Conservation (phyloP, 1,140 invertebrate genomes). For the Archegozetes longisetosus region DNA sequence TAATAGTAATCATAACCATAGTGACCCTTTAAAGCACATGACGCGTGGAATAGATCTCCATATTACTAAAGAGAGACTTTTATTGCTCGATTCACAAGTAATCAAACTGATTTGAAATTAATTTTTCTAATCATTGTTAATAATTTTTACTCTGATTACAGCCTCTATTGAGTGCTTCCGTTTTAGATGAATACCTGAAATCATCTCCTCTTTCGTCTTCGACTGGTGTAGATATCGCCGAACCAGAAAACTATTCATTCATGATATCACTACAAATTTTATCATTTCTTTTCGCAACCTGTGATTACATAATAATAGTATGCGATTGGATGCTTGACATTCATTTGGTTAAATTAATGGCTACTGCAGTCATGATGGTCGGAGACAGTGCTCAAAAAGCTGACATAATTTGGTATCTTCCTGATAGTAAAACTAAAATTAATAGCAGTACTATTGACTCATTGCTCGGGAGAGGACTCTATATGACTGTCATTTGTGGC, state of each 20-base stretch:
- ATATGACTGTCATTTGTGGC: neutral
- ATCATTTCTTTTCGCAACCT: conserved; percentile 15
- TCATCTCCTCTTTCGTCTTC: neutral
- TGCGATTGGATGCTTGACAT: conserved; percentile 16
- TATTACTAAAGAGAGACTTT: conserved; percentile 15
- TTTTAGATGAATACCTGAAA: conserved; percentile 16
- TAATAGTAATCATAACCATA: neutral
- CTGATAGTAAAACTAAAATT: neutral
- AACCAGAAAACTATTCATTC: conserved; percentile 14
- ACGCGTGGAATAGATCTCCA: conserved; percentile 18
- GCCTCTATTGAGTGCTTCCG: conserved; percentile 16
- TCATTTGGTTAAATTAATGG: conserved; percentile 17
- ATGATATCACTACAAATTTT: conserved; percentile 18
- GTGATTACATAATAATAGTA: conserved; percentile 17
- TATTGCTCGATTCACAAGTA: conserved; percentile 16
- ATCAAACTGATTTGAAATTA: neutral
- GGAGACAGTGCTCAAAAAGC: conserved; percentile 9
- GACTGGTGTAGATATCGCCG: conserved; percentile 6
- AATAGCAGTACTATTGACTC: neutral
- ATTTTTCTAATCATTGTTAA: neutral
- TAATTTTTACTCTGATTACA: conserved; percentile 1
- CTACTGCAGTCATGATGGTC: conserved; percentile 19
- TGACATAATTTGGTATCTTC: conserved; percentile 12
- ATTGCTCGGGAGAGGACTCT: neutral
- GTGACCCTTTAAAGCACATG: conserved; percentile 10